These are phyloP conservation scores for Drosophila pectinifera DNA, from an alignment of 1,140 invertebrate species.

Conservation along the genomic window DNA sequence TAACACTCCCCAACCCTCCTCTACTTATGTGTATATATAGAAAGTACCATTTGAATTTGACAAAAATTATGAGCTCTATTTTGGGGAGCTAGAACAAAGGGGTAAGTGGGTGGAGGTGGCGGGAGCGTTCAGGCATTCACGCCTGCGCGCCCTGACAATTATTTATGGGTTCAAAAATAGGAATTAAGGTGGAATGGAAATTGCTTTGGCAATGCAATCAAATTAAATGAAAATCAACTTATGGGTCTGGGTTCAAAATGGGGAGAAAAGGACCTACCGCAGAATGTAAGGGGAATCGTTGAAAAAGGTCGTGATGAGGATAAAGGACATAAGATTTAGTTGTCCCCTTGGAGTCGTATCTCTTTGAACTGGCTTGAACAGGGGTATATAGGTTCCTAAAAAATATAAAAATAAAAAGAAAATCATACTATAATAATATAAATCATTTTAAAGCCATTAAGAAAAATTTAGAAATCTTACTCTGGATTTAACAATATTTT, in stretches of 20 bases:
- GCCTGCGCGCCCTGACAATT: slow-evolving; percentile 61
- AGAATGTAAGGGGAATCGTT: slow-evolving; percentile 34
- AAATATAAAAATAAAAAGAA: not conserved
- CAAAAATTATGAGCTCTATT: slow-evolving; percentile 66
- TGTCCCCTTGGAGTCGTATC: slow-evolving; percentile 46
- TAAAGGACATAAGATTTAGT: slow-evolving; percentile 75
- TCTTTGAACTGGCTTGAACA: not conserved
- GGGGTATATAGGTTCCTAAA: not conserved
- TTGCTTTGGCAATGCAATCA: slow-evolving; percentile 67
- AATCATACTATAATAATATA: not conserved
- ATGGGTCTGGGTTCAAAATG: slow-evolving; percentile 35
- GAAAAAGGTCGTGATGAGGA: slow-evolving; percentile 62
- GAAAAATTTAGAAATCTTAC: too few relatives aligned
- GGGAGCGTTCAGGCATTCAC: slow-evolving; percentile 44
- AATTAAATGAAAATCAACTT: slow-evolving; percentile 72
- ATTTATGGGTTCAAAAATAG: slow-evolving; percentile 45
- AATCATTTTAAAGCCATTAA: too few relatives aligned
- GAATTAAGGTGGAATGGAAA: slow-evolving; percentile 58
- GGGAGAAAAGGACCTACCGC: slow-evolving; percentile 13
- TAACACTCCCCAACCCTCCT: not conserved
- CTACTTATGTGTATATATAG: slow-evolving; percentile 1
- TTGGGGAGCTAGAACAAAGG: slow-evolving; percentile 35
- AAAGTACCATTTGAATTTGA: slow-evolving; percentile 33
- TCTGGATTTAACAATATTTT: too few relatives aligned
- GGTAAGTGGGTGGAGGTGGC: slow-evolving; percentile 21